These are phyloP conservation scores for Lasioglossum figueresi DNA, from an alignment of 2,888 invertebrate species.

Conservation along the genomic window DNA sequence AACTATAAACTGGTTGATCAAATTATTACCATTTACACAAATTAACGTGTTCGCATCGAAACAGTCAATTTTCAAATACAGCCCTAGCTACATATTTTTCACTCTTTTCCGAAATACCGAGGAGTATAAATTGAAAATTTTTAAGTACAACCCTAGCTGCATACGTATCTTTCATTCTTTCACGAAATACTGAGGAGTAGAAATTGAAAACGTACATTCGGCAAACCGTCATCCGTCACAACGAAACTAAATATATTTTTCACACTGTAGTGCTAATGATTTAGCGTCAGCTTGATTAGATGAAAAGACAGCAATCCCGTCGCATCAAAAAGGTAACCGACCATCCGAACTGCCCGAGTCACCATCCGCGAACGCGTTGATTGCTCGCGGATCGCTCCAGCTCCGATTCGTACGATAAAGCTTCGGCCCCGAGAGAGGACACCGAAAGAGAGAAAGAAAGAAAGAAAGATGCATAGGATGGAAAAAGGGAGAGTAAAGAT, in stretches of 20 bases:
- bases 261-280: neutral
- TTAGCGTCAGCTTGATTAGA: neutral
- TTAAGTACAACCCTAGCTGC: too few relatives aligned
- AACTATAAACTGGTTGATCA: neutral
- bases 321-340: neutral
- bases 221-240: too few relatives aligned
- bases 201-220: too few relatives aligned
- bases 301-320: neutral
- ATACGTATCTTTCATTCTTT: too few relatives aligned
- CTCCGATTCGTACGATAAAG: slow-evolving; percentile 13
- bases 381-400: slow-evolving; percentile 12
- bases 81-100: neutral
- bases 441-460: neutral
- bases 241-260: neutral
- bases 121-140: too few relatives aligned
- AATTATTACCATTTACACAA: neutral
- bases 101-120: too few relatives aligned
- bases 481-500: slow-evolving; percentile 10
- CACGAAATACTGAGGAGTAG: neutral
- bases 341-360: neutral
- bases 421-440: neutral
- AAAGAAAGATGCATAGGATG: neutral
- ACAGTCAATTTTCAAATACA: neutral
- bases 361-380: slow-evolving; percentile 18
- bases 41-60: neutral